These are phyloP conservation scores for Saccopteryx leptura DNA, from an alignment of 2,113 vertebrate species.

Conservation along the genomic window DNA sequence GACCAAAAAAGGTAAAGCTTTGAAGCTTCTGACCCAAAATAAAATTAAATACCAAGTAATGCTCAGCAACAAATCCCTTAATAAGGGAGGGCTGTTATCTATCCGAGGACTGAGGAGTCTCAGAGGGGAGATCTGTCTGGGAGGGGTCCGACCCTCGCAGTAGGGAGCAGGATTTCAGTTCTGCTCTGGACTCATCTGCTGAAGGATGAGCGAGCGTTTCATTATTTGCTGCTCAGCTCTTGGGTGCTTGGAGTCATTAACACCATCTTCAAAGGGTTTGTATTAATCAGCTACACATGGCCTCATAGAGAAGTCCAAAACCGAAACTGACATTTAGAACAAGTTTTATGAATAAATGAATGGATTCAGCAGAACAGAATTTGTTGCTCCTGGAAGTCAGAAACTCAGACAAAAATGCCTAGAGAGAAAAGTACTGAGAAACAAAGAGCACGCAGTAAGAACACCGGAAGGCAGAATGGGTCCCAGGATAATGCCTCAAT, in stretches of 20 bases:
- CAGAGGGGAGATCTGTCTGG: not conserved
- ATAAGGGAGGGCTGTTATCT: conserved; percentile 62
- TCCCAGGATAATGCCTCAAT: not conserved
- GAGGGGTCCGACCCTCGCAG: not conserved
- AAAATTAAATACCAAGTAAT: conserved; percentile 78
- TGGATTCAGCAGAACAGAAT: not conserved
- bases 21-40: conserved; percentile 67
- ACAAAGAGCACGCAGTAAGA: not conserved
- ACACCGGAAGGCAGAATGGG: not conserved
- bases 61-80: conserved; percentile 79
- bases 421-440: not conserved
- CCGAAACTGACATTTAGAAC: not conserved
- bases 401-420: not conserved
- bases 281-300: conserved; percentile 3
- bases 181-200: not conserved
- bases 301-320: not conserved
- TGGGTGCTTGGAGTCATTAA: conserved; percentile 45
- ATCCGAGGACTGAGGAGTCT: not conserved
- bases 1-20: conserved; percentile 29
- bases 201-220: conserved; percentile 14
- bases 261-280: conserved; percentile 42
- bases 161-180: not conserved
- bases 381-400: conserved; percentile 1
- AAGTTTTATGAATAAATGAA: conserved; percentile 51
- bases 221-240: not conserved